These are phyloP conservation scores for Neodiprion virginianus DNA, from an alignment of 1,140 invertebrate genomes.

Conservation along the genomic window DNA sequence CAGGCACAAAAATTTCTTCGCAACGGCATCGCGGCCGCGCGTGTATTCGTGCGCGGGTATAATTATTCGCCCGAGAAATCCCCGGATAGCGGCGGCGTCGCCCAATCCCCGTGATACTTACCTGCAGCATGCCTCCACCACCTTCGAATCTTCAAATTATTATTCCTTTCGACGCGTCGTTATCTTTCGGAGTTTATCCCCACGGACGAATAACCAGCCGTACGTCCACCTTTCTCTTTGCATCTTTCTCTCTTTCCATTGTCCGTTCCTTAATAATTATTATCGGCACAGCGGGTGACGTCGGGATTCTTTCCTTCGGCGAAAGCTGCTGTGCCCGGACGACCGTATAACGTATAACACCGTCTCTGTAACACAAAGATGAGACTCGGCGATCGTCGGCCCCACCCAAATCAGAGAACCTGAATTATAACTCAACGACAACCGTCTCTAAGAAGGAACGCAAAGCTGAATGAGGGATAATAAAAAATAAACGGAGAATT, in stretches of 20 bases:
- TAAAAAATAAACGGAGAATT: neutral
- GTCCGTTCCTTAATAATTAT: neutral
- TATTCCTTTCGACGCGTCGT: slow-evolving; percentile 4
- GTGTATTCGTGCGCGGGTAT: neutral
- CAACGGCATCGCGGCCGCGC: neutral
- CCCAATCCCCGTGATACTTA: no score
- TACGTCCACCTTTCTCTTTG: neutral
- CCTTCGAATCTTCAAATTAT: slow-evolving; percentile 1
- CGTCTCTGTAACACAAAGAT: no score
- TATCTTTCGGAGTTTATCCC: slow-evolving; percentile 1
- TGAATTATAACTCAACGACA: slow-evolving; percentile 6
- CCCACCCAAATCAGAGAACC: neutral
- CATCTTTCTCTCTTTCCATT: slow-evolving; percentile 1
- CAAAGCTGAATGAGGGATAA: no score
- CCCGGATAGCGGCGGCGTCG: neutral
- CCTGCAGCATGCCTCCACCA: neutral
- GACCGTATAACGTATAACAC: neutral
- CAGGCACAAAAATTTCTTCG: no score
- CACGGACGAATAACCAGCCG: neutral
- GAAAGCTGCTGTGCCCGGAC: neutral
- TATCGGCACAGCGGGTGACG: slow-evolving; percentile 6
- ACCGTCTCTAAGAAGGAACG: neutral
- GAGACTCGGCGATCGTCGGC: neutral
- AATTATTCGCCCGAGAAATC: neutral
- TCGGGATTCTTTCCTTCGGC: neutral